Percentiles rank a stretch among this genome's conserved stretches.
Conservation (phyloP, 1,140 invertebrate genomes). For the Bombus breviceps region DNA sequence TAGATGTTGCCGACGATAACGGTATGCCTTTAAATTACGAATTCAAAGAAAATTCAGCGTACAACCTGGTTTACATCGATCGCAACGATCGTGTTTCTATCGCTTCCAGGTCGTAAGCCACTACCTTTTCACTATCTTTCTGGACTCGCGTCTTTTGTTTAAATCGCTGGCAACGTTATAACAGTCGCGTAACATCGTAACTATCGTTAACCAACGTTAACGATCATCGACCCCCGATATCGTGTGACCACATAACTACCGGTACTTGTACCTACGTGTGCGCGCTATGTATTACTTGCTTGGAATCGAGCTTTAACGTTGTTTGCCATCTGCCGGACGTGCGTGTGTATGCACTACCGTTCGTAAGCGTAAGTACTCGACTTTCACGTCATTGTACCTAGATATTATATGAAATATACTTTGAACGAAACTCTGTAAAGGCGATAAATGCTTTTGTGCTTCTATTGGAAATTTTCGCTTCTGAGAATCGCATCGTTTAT, state of each 20-base stretch:
- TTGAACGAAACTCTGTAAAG: background rate
- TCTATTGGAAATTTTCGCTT: too few species aligned
- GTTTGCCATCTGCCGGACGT: conserved; percentile 5
- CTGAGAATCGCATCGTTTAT: too few species aligned
- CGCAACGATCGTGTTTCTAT: background rate
- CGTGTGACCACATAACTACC: conserved; percentile 54
- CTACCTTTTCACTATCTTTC: conserved; percentile 10
- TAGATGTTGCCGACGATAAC: too few species aligned
- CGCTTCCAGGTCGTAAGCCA: background rate
- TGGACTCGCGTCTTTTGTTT: conserved; percentile 1
- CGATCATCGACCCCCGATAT: conserved; percentile 64
- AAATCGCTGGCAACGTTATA: conserved; percentile 19
- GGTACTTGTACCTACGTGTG: conserved; percentile 30
- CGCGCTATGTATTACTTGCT: conserved; percentile 41
- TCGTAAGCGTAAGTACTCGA: background rate
- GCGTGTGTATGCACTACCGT: background rate
- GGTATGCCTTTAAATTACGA: background rate
- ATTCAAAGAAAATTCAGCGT: too few species aligned
- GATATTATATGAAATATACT: background rate
- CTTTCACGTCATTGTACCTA: background rate
- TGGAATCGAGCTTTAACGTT: conserved; percentile 55
- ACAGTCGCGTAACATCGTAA: conserved; percentile 45
- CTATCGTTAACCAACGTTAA: conserved; percentile 62
- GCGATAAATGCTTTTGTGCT: background rate
- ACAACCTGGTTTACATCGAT: too few species aligned